Evolutionary conservation across 2,888 invertebrate genomes (phyloP).

Genomic region (Parasteatoda lunata): DNA sequence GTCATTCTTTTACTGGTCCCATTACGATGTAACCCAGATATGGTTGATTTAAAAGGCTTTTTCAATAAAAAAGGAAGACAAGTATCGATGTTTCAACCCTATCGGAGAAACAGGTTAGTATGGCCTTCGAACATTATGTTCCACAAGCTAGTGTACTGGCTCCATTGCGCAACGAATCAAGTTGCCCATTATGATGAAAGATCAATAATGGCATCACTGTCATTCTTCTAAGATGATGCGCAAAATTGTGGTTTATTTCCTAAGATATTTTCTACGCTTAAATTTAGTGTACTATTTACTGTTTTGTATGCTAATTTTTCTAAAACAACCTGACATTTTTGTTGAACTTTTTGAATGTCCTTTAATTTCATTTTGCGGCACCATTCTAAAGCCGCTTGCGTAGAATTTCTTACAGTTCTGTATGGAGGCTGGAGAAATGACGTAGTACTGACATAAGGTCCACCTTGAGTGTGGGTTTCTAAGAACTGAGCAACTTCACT

Average conservation of each 20-base stretch:
- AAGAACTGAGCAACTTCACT: constrained; percentile 60
- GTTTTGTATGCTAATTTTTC: constrained; percentile 53
- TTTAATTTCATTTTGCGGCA: constrained; percentile 57
- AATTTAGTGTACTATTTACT: constrained; percentile 44
- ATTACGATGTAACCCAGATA: constrained; percentile 12
- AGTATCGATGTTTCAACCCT: constrained; percentile 33
- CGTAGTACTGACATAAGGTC: constrained; percentile 44
- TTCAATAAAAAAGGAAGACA: constrained; percentile 56
- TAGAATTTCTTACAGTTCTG: constrained; percentile 62
- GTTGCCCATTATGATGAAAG: not conserved
- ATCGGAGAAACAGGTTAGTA: constrained; percentile 31
- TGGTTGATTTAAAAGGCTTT: constrained; percentile 37
- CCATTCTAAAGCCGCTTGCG: constrained; percentile 62
- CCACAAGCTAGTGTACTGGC: constrained; percentile 13
- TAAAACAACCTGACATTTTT: constrained; percentile 48
- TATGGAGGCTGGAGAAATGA: constrained; percentile 64
- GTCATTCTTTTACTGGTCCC: constrained; percentile 43
- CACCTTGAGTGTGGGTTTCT: constrained; percentile 62
- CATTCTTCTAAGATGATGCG: not conserved
- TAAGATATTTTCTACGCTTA: constrained; percentile 52
- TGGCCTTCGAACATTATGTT: constrained; percentile 9
- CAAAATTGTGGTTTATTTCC: constrained; percentile 36
- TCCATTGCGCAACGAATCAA: constrained; percentile 12
- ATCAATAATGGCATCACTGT: not conserved
- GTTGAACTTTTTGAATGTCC: constrained; percentile 59